Evolutionary conservation across 2,797 vertebrate species (phyloP).

Genomic region (Urocyon cinereoargenteus): DNA sequence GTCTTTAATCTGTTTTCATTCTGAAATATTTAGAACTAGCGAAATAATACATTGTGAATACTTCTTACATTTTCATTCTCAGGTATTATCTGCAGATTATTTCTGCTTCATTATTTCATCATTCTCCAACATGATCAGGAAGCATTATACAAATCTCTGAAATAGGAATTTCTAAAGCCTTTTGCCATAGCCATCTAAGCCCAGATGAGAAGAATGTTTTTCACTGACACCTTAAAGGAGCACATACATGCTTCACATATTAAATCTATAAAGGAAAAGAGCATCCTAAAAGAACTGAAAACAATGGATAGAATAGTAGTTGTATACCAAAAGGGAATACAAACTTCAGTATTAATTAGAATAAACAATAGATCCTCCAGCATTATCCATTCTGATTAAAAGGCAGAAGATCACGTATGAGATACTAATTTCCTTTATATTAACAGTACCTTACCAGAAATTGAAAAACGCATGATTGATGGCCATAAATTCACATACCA

Average conservation of each 20-base stretch:
- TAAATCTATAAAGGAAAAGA: background rate
- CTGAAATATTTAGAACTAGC: conserved; percentile 27
- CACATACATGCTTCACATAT: background rate
- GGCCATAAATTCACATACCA: background rate
- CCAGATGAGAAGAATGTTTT: conserved; percentile 49
- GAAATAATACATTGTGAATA: background rate
- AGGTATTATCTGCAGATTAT: conserved; percentile 54
- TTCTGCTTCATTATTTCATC: conserved; percentile 38
- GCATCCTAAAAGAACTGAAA: conserved; percentile 3
- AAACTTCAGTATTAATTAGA: background rate
- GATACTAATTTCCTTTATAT: background rate
- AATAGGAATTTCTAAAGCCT: conserved; percentile 58
- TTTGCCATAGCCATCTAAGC: background rate
- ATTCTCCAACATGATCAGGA: conserved; percentile 8
- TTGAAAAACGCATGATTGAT: background rate
- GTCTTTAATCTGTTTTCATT: conserved; percentile 29
- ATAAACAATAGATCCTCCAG: background rate
- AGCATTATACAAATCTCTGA: conserved; percentile 37
- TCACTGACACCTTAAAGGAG: background rate
- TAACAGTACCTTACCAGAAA: background rate
- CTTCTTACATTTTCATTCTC: conserved; percentile 32
- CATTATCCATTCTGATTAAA: background rate
- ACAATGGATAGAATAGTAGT: background rate
- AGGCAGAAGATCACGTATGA: background rate
- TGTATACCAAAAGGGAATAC: background rate